Percentiles rank a stretch among this genome's conserved stretches.
These are phyloP conservation scores for Daubentonia madagascariensis DNA, from an alignment of 2,113 vertebrate species.

Conservation along the genomic window DNA sequence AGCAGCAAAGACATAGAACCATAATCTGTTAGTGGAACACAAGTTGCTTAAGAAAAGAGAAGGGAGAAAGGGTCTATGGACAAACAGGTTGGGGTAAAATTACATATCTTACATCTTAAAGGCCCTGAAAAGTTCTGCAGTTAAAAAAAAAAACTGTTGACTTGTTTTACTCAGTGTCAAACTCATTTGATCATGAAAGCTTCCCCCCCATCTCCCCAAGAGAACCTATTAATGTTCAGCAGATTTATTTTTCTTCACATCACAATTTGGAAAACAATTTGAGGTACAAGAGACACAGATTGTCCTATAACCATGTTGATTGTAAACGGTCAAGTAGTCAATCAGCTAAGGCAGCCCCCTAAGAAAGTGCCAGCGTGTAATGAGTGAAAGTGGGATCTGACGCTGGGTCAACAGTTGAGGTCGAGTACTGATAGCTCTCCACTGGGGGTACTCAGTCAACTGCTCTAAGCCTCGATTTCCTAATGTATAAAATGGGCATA, in stretches of 20 bases:
- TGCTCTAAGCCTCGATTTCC: not conserved
- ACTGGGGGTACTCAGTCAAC: not conserved
- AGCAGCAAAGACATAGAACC: not conserved
- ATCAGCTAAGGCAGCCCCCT: not conserved
- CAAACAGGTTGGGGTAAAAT: not conserved
- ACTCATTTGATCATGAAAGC: not conserved
- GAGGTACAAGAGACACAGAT: not conserved
- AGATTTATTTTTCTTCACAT: not conserved
- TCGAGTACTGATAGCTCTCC: not conserved
- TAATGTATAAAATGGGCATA: not conserved
- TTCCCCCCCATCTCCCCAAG: not conserved
- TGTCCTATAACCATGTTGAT: not conserved
- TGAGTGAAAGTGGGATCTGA: not conserved
- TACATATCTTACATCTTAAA: not conserved
- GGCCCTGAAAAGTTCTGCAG: not conserved
- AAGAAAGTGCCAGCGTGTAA: not conserved
- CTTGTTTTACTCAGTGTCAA: not conserved
- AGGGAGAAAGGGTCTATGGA: not conserved
- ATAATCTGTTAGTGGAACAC: not conserved
- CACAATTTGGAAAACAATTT: not conserved
- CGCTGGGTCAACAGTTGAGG: not conserved
- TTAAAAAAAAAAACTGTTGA: not conserved
- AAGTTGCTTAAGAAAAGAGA: not conserved
- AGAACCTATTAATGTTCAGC: not conserved
- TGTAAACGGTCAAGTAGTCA: not conserved